Evolutionary conservation across 2,113 vertebrate genomes (phyloP).

Genomic region (Melanotaenia duboulayi): DNA sequence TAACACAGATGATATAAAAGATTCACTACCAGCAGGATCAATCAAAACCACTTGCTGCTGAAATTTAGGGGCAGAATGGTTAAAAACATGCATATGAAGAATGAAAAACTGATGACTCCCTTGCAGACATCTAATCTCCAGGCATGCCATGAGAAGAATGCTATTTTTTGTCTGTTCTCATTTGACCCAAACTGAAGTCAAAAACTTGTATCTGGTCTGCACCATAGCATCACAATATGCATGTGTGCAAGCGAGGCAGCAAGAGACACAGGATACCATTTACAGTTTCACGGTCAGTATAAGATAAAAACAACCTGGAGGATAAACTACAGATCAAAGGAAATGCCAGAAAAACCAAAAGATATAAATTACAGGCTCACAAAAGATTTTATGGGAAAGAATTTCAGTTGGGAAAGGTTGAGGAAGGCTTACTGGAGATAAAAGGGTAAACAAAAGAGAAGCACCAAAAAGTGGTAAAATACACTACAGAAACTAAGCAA

Average conservation of each 20-base stretch:
- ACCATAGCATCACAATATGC: neutral
- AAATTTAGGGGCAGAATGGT: neutral
- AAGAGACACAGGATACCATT: slow-evolving; percentile 9
- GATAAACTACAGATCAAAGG: slow-evolving; percentile 41
- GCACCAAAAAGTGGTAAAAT: neutral
- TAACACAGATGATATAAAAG: neutral
- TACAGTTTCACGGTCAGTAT: slow-evolving; percentile 21
- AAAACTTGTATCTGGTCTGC: slow-evolving; percentile 27
- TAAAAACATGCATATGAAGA: neutral
- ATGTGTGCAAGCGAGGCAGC: neutral
- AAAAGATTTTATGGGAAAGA: neutral
- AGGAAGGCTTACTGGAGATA: neutral
- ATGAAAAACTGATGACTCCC: slow-evolving; percentile 19
- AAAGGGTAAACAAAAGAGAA: slow-evolving; percentile 13
- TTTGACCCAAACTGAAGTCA: slow-evolving; percentile 23
- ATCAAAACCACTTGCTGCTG: neutral
- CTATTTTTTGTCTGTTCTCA: slow-evolving; percentile 21
- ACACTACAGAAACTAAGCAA: neutral
- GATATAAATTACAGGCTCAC: slow-evolving; percentile 23
- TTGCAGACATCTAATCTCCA: slow-evolving; percentile 24
- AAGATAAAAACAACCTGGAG: slow-evolving; percentile 37
- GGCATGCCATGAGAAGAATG: slow-evolving; percentile 28
- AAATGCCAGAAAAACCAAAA: slow-evolving; percentile 29
- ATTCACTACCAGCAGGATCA: neutral
- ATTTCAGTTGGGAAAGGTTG: neutral